phyloP scores from a whole-genome alignment of 1,140 invertebrate genomes.

The Mamestra configurata region DNA sequence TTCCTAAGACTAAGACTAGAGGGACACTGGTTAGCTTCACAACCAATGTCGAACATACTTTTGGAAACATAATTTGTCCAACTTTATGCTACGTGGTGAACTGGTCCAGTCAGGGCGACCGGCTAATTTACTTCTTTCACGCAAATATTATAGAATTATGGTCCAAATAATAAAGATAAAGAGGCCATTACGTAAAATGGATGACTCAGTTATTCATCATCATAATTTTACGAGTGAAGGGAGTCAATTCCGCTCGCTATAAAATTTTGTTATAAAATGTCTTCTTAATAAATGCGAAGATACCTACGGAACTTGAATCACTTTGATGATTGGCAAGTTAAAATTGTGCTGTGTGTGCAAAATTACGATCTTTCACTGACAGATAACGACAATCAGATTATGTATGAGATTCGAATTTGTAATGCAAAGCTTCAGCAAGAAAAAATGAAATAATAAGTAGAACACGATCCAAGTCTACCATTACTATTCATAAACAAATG shows the following conservation, averaged over 20 bases:
- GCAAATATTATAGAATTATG: not conserved
- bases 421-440: not conserved
- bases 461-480: not conserved
- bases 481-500: not conserved
- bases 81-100: no score
- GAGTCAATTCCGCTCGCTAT: constrained; percentile 21
- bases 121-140: not conserved
- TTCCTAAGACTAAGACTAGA: no score
- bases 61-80: no score
- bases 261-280: constrained; percentile 23
- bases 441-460: not conserved
- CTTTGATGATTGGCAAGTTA: constrained; percentile 16
- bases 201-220: constrained; percentile 36
- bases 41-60: no score
- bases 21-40: no score
- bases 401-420: not conserved
- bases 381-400: not conserved
- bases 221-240: constrained; percentile 30
- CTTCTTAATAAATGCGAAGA: constrained; percentile 1
- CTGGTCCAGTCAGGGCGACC: not conserved
- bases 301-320: constrained; percentile 18
- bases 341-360: not conserved
- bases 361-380: not conserved
- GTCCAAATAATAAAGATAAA: not conserved
- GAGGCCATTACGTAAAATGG: not conserved